Conservation (phyloP, 2,797 vertebrate genomes). For the Decapterus maruadsi region DNA sequence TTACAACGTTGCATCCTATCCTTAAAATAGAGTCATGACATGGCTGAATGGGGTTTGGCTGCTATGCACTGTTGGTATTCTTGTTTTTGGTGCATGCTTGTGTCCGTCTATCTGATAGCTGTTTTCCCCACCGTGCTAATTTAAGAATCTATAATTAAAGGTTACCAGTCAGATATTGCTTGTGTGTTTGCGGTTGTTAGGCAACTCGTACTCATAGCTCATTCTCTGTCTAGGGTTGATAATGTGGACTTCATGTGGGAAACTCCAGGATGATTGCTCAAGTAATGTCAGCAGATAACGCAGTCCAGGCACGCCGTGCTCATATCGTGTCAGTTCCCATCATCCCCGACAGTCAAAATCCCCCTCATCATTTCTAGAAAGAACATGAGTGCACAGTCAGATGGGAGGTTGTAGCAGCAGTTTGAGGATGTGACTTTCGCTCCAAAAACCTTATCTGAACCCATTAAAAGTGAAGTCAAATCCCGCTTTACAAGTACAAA, state of each 20-base stretch:
- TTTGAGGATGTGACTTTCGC: background rate
- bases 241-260: slow-evolving; percentile 45
- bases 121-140: slow-evolving; percentile 67
- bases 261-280: slow-evolving; percentile 51
- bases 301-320: slow-evolving; percentile 27
- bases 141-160: slow-evolving; percentile 58
- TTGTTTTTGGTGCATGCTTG: slow-evolving; percentile 29
- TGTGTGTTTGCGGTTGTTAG: slow-evolving; percentile 57
- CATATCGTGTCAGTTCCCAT: slow-evolving; percentile 26
- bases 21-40: slow-evolving; percentile 17
- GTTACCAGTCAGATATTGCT: slow-evolving; percentile 42
- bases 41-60: slow-evolving; percentile 24
- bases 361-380: slow-evolving; percentile 2
- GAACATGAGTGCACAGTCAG: background rate
- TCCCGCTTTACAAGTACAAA: background rate
- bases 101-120: slow-evolving; percentile 34
- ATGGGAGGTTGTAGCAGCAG: background rate
- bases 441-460: background rate
- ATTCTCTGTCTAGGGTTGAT: slow-evolving; percentile 35
- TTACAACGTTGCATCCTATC: slow-evolving; percentile 5
- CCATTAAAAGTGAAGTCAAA: background rate
- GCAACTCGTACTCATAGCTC: slow-evolving; percentile 43
- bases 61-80: slow-evolving; percentile 54
- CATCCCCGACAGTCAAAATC: background rate
- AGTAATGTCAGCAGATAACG: slow-evolving; percentile 31